These are phyloP conservation scores for Pogona vitticeps DNA, from an alignment of 2,113 vertebrate genomes.

Conservation along the genomic window DNA sequence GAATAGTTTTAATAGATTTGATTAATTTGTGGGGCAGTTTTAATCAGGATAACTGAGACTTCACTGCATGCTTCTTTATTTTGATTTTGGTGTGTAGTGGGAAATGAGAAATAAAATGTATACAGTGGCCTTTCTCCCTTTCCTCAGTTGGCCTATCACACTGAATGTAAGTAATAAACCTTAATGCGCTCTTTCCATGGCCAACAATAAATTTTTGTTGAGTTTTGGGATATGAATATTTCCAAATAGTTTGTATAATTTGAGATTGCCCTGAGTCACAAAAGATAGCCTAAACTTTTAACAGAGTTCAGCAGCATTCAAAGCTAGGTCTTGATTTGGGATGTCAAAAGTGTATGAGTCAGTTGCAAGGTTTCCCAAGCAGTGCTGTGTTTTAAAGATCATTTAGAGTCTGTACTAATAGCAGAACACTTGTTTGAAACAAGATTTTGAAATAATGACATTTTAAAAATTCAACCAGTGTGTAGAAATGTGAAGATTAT, in stretches of 20 bases:
- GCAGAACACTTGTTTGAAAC: not conserved
- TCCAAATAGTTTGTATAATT: slow-evolving; percentile 59
- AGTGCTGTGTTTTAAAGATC: slow-evolving; percentile 21
- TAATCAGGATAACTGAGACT: not conserved
- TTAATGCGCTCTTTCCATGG: too few species aligned
- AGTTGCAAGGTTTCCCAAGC: slow-evolving; percentile 53
- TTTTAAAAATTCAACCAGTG: rapidly evolving
- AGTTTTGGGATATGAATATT: not conserved
- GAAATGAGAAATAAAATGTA: not conserved
- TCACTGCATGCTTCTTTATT: not conserved
- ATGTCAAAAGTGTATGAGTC: slow-evolving; percentile 55
- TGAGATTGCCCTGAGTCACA: slow-evolving; percentile 71
- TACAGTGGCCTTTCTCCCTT: too few species aligned
- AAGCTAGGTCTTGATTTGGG: slow-evolving; percentile 73
- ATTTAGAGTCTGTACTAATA: not conserved
- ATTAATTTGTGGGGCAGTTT: not conserved
- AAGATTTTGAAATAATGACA: slow-evolving; percentile 12
- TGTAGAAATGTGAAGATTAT: not conserved
- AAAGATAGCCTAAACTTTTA: slow-evolving; percentile 69
- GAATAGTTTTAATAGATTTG: too few species aligned
- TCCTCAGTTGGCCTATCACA: too few species aligned
- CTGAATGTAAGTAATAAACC: too few species aligned
- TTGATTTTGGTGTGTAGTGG: not conserved
- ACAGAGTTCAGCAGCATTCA: slow-evolving; percentile 68
- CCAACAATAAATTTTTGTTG: not conserved